Evolutionary conservation across 2,888 invertebrate genomes (phyloP).

Genomic region (Fragum whitleyi): DNA sequence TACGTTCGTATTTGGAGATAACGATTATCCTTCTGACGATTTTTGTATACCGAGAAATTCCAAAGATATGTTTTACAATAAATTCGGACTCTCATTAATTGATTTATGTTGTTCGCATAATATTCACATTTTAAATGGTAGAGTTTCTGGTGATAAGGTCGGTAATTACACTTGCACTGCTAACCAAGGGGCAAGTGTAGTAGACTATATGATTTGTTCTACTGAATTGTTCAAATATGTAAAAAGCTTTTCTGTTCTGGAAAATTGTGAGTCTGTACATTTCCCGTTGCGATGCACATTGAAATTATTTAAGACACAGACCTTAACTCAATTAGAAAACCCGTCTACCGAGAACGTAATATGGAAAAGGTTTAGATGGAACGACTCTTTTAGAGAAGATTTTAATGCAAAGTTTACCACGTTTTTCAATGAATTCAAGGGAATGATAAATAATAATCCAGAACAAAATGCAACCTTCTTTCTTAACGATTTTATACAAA

Average conservation of each 20-base stretch:
- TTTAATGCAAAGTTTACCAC: background rate
- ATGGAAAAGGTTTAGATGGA: background rate
- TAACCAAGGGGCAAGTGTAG: conserved; percentile 6
- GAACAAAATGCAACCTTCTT: background rate
- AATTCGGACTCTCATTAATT: background rate
- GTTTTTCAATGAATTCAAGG: background rate
- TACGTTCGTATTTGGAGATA: conserved; percentile 19
- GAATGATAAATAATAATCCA: background rate
- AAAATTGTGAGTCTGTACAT: background rate
- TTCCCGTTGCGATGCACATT: conserved; percentile 21
- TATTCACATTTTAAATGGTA: background rate
- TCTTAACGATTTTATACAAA: background rate
- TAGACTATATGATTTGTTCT: conserved; percentile 9
- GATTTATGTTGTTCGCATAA: conserved; percentile 5
- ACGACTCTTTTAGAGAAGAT: background rate
- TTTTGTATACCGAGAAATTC: conserved; percentile 16
- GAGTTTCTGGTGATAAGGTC: background rate
- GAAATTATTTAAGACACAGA: background rate
- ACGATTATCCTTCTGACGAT: conserved; percentile 25
- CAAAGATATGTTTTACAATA: background rate
- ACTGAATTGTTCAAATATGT: background rate
- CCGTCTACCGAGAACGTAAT: background rate
- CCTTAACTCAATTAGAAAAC: background rate
- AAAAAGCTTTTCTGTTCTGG: background rate
- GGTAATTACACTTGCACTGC: background rate